Percentiles rank a stretch among this genome's conserved stretches.
phyloP scores from a whole-genome alignment of 2,113 vertebrate genomes.

The Phylloscopus trochiloides region DNA sequence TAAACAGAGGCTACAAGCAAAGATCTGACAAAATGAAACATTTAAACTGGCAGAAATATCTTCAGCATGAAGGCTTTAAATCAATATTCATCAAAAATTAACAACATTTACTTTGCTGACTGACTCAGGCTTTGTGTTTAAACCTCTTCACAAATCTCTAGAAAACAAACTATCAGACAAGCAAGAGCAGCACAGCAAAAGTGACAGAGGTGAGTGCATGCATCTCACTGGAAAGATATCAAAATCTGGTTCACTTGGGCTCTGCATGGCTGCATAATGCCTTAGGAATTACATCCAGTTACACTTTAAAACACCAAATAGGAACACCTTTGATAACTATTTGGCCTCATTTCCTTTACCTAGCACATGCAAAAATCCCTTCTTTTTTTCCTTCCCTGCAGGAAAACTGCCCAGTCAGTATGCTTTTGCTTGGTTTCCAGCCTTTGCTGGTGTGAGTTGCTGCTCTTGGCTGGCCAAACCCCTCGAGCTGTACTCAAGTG shows the following conservation, averaged over 20 bases:
- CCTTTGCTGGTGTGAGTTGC: not conserved
- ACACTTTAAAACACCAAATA: not conserved
- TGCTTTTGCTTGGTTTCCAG: not conserved
- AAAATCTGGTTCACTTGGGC: not conserved
- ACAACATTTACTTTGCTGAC: not conserved
- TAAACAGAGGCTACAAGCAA: not conserved
- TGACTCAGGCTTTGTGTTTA: not conserved
- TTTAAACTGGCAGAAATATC: not conserved
- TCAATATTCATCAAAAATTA: not conserved
- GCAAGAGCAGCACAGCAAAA: not conserved
- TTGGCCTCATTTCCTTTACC: not conserved
- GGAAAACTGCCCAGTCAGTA: not conserved
- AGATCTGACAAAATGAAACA: not conserved
- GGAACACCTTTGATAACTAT: not conserved
- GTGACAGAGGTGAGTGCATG: not conserved
- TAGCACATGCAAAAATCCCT: not conserved
- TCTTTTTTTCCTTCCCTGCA: not conserved
- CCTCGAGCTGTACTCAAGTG: rapidly evolving
- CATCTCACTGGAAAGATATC: not conserved
- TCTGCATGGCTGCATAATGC: not conserved
- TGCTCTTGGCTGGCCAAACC: not conserved
- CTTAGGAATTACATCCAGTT: not conserved
- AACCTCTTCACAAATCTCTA: not conserved
- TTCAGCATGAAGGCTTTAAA: not conserved
- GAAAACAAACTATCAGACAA: not conserved